Conservation (phyloP, 2,797 vertebrate species). For the Apodemus agrarius region DNA sequence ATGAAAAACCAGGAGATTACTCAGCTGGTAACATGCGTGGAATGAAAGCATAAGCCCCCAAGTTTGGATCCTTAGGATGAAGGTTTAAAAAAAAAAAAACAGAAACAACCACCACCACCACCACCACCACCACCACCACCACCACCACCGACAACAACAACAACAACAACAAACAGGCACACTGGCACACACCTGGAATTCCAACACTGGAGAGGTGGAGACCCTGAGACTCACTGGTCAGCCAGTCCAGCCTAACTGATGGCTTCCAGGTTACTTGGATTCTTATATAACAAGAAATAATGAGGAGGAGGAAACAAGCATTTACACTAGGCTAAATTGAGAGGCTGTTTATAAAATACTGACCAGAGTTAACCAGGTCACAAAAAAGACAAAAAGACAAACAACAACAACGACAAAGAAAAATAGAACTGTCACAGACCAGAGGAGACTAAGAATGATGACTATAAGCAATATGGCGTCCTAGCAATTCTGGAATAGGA, state of each 20-base stretch:
- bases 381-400: not conserved
- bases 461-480: not conserved
- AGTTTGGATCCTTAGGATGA: not conserved
- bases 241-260: not conserved
- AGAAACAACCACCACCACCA: too few relatives aligned
- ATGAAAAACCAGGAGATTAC: not conserved
- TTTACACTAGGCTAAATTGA: not conserved
- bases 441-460: not conserved
- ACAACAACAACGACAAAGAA: not conserved
- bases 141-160: too few relatives aligned
- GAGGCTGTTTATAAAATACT: slow-evolving; percentile 30
- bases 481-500: not conserved
- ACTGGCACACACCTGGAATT: not conserved
- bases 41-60: not conserved
- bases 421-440: not conserved
- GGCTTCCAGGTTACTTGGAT: not conserved
- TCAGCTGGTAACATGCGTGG: not conserved
- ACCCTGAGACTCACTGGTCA: not conserved
- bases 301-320: not conserved
- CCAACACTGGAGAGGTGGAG: not conserved
- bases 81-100: not conserved
- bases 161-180: not conserved
- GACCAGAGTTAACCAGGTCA: not conserved
- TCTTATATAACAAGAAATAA: not conserved
- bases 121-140: too few relatives aligned